Conservation (phyloP, 1,140 invertebrate genomes). For the Drosophila santomea region DNA sequence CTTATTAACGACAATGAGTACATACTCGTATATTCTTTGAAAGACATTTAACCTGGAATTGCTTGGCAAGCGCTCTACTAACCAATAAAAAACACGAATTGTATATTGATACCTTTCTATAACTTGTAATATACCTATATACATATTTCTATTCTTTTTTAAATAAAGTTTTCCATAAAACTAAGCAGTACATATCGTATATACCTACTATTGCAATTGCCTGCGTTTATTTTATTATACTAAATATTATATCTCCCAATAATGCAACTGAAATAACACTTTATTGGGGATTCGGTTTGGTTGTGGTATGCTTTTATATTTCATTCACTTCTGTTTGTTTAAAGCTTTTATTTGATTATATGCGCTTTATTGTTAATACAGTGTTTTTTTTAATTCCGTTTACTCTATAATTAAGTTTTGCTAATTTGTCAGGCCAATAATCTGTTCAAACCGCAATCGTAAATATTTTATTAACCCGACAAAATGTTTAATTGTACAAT, state of each 20-base stretch:
- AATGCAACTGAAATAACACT: slow-evolving; percentile 24
- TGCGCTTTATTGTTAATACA: slow-evolving; percentile 20
- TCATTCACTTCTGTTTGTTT: slow-evolving; percentile 24
- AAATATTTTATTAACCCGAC: slow-evolving; percentile 81
- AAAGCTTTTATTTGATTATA: slow-evolving; percentile 15
- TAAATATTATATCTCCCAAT: slow-evolving; percentile 17
- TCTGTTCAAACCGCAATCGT: slow-evolving; percentile 62
- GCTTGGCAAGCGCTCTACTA: slow-evolving; percentile 65
- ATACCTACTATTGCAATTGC: slow-evolving; percentile 44
- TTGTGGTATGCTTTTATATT: slow-evolving; percentile 41
- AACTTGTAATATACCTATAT: slow-evolving; percentile 69
- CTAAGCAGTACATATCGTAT: slow-evolving; percentile 38
- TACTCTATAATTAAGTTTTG: slow-evolving; percentile 72
- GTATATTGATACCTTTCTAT: slow-evolving; percentile 66
- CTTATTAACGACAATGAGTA: slow-evolving; percentile 9
- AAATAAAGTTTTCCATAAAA: slow-evolving; percentile 74
- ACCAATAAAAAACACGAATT: slow-evolving; percentile 50
- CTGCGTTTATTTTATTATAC: slow-evolving; percentile 37
- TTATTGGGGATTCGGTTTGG: slow-evolving; percentile 41
- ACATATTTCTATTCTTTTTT: slow-evolving; percentile 68
- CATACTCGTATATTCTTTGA: background rate
- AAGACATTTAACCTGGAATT: slow-evolving; percentile 57
- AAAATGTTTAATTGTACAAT: slow-evolving; percentile 75
- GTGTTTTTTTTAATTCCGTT: slow-evolving; percentile 18
- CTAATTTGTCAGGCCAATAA: slow-evolving; percentile 68